phyloP scores from a whole-genome alignment of 37 sponge, comb jelly and placozoan species.

The Geodia barretti region DNA sequence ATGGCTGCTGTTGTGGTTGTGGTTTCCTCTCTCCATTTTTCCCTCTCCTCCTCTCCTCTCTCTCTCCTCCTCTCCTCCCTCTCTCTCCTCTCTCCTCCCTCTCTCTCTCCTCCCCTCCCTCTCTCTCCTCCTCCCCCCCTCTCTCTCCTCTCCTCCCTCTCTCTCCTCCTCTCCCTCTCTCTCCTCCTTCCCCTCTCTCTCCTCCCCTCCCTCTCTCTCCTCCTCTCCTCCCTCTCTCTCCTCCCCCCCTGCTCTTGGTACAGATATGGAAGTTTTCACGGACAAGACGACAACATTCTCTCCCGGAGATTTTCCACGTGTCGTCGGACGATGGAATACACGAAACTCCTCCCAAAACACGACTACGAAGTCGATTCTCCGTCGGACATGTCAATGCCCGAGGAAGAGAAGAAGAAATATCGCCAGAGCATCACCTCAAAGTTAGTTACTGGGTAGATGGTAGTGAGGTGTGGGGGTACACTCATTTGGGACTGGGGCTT shows the following conservation, averaged over 20 bases:
- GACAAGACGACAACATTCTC: constrained; percentile 52
- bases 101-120: not conserved
- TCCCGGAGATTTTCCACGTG: constrained; percentile 53
- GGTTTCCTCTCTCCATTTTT: too few species aligned
- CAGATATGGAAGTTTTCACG: constrained; percentile 77
- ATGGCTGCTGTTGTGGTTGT: not conserved
- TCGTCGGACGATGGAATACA: constrained; percentile 44
- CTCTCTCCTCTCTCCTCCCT: not conserved
- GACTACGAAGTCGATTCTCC: constrained; percentile 70
- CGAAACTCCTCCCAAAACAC: constrained; percentile 63
- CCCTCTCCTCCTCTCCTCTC: not conserved
- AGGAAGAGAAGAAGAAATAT: constrained; percentile 59
- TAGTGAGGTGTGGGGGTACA: too few species aligned
- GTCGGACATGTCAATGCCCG: constrained; percentile 6
- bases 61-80: not conserved
- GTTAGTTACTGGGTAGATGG: too few species aligned
- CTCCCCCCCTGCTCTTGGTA: too few species aligned
- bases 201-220: not conserved
- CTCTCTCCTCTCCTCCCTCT: too few species aligned
- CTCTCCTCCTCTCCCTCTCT: too few species aligned
- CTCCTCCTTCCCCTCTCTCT: not conserved
- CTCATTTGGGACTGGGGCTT: too few species aligned
- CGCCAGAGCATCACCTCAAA: constrained; percentile 56
- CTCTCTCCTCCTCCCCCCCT: too few species aligned
- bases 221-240: not conserved